Base-by-base conservation (phyloP, 1,140 invertebrate species). In the Doryteuthis pealeii region DNA sequence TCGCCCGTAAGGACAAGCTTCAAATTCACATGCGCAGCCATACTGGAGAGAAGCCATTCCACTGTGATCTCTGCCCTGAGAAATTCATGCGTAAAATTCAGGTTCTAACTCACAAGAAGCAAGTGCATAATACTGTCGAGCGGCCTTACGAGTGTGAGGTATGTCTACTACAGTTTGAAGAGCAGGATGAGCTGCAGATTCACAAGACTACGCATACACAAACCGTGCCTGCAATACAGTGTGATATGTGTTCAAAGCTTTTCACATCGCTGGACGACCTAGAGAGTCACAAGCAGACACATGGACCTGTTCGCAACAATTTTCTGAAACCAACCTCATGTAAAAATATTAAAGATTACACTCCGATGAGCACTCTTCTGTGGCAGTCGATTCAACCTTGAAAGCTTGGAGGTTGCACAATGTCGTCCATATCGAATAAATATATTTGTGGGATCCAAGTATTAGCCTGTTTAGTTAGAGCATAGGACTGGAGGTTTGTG, bases 141-240 rank as follows among this genome's bases (percentile, higher is more conserved):
- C 75, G 73, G 32, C 94, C 94, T 0, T 94, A 96, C 89, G 95
- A 95, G 82, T 96, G 94, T 84, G 92, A 93, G 0, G 93, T 94
- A 0, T 96, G 94, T 88, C 92, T 92, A 76, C 90, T 94, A 87
- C 87, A 92, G 79, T 96, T 96, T 84, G 95, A 95, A 87, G 94
- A 96, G 87, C 91, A 95, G 49, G 95, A 94, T 65, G 96, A 96
- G 83, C 89, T 97, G 40, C 96, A 96, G 89, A 97, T 95, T 0
- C 95, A 97, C 85, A 90, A 96, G 22, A 89, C 96, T 14, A 97
- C 95, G 0, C 96, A 98, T 68, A 98, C 96, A 0, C 95, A 97
- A 82, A 95, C 96, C 79, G 97, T 97, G 85, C 96, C 96, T 0
- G 97, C 96, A 89, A 93, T 92, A 87, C 93, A 96, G 82, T 97